These are phyloP conservation scores for Himalopsyche phryganea DNA, from an alignment of 1,140 invertebrate species.

Conservation along the genomic window DNA sequence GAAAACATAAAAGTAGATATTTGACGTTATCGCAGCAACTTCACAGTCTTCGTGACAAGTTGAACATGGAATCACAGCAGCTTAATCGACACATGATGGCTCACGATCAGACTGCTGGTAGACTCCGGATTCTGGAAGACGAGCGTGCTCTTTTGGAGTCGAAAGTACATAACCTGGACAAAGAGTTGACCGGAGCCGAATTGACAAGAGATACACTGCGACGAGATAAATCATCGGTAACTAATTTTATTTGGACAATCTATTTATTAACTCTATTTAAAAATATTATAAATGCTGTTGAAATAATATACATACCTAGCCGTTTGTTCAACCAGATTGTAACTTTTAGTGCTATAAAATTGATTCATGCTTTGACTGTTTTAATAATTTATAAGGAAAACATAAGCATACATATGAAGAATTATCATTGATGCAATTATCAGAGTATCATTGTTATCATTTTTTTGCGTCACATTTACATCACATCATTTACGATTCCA, in stretches of 20 bases:
- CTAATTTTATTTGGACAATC: neutral
- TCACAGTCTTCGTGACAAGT: slow-evolving; percentile 65
- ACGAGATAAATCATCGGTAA: slow-evolving; percentile 63
- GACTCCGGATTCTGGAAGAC: slow-evolving; percentile 64
- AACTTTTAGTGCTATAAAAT: too few relatives aligned
- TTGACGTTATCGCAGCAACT: slow-evolving; percentile 70
- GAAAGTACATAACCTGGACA: slow-evolving; percentile 67
- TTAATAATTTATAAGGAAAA: too few relatives aligned
- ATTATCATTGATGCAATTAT: too few relatives aligned
- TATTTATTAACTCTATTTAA: slow-evolving; percentile 4
- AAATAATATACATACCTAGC: too few relatives aligned
- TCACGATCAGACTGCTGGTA: slow-evolving; percentile 58
- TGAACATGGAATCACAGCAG: slow-evolving; percentile 60
- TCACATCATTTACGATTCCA: too few relatives aligned
- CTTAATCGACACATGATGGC: slow-evolving; percentile 61
- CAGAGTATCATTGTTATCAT: too few relatives aligned
- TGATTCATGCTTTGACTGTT: too few relatives aligned
- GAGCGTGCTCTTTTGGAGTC: slow-evolving; percentile 64
- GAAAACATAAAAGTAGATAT: too few relatives aligned
- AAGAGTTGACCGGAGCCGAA: slow-evolving; percentile 64
- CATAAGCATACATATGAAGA: too few relatives aligned
- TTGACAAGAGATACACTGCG: slow-evolving; percentile 61
- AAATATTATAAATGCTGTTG: too few relatives aligned
- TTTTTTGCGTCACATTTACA: too few relatives aligned
- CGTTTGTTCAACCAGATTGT: too few relatives aligned